Evolutionary conservation across 1,140 invertebrate genomes (phyloP).

Genomic region (Cardiocondyla obscurior): DNA sequence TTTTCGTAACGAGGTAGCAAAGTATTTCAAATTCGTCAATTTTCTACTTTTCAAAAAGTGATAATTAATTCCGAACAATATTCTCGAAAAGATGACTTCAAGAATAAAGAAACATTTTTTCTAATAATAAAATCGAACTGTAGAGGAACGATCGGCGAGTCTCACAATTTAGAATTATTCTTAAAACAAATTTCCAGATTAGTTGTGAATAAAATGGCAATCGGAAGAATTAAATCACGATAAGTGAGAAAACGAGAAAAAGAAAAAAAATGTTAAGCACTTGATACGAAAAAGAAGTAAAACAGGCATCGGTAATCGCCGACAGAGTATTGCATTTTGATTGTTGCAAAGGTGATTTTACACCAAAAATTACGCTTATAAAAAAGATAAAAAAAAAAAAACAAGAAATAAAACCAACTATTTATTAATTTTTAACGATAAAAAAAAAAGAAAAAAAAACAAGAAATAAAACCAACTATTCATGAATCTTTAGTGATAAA

Average conservation of each 20-base stretch:
- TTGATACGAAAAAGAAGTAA: neutral
- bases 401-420: too few species aligned
- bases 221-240: constrained; percentile 11
- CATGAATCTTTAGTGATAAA: too few species aligned
- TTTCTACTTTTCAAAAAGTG: neutral
- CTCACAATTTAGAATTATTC: constrained; percentile 44
- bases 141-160: constrained; percentile 36
- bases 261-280: neutral
- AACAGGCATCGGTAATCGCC: neutral
- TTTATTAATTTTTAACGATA: neutral
- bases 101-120: constrained; percentile 15
- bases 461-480: neutral
- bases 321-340: neutral
- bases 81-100: neutral
- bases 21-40: constrained; percentile 1
- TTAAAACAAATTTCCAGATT: constrained; percentile 63
- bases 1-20: neutral
- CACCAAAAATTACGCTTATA: neutral
- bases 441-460: too few species aligned
- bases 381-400: neutral
- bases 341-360: neutral
- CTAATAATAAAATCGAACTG: constrained; percentile 37
- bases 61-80: constrained; percentile 11
- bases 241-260: neutral
- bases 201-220: constrained; percentile 38